Evolutionary conservation across 1,140 invertebrate genomes (phyloP).

Genomic region (Mactra quadrangularis): DNA sequence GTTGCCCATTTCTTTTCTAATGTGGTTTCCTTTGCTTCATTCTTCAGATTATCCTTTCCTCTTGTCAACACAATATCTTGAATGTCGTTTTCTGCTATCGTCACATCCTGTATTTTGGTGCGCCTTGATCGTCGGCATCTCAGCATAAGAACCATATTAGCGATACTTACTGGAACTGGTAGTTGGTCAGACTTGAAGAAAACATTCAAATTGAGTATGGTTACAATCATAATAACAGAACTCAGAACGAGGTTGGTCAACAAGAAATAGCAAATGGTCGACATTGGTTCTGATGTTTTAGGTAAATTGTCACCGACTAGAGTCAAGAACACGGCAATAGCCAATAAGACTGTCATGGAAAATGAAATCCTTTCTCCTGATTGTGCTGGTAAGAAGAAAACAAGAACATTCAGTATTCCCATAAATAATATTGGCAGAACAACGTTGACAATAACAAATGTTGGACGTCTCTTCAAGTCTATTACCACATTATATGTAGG

Average conservation of each 20-base stretch:
- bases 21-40: too few species aligned
- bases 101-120: not conserved
- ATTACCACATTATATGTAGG: slow-evolving; percentile 64
- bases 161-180: not conserved
- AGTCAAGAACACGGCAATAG: slow-evolving; percentile 86
- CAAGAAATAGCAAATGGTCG: slow-evolving; percentile 41
- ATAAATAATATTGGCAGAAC: slow-evolving; percentile 86
- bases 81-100: not conserved
- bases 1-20: not conserved
- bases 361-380: slow-evolving; percentile 86
- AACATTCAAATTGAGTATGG: not conserved
- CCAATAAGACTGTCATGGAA: slow-evolving; percentile 85
- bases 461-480: slow-evolving; percentile 61
- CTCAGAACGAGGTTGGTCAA: slow-evolving; percentile 19
- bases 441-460: slow-evolving; percentile 85
- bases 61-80: not conserved
- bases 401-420: slow-evolving; percentile 85
- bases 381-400: slow-evolving; percentile 86
- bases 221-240: slow-evolving; percentile 6
- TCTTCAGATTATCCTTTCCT: not conserved
- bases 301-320: slow-evolving; percentile 86
- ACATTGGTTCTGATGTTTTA: slow-evolving; percentile 83
- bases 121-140: slow-evolving; percentile 2
- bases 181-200: not conserved
- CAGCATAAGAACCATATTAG: not conserved